Conservation (phyloP, 1,140 invertebrate species). For the Drosophila ananassae region DNA sequence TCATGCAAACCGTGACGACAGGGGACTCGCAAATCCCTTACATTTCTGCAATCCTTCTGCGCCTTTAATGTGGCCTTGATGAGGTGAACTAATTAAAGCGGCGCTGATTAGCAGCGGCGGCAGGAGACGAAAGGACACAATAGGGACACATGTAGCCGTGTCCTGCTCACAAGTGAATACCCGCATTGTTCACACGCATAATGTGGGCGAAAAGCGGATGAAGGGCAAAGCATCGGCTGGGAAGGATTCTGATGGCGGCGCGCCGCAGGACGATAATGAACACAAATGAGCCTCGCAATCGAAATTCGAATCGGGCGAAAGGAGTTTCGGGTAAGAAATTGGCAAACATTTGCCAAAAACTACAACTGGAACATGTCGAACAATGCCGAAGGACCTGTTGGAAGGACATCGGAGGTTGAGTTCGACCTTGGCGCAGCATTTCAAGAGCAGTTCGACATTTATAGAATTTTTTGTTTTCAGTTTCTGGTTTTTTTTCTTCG, state of each 20-base stretch:
- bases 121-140: constrained; percentile 34
- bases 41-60: constrained; percentile 41
- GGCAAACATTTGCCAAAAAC: constrained; percentile 74
- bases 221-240: constrained; percentile 11
- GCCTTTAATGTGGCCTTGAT: constrained; percentile 70
- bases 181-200: constrained; percentile 57
- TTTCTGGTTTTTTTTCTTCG: constrained; percentile 18
- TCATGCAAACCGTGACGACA: constrained; percentile 39
- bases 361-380: constrained; percentile 56
- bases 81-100: constrained; percentile 72
- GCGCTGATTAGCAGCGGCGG: constrained; percentile 54
- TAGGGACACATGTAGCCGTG: constrained; percentile 42
- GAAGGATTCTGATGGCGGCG: constrained; percentile 68
- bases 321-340: constrained; percentile 68
- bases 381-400: constrained; percentile 68
- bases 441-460: constrained; percentile 58
- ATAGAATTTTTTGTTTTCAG: constrained; percentile 55
- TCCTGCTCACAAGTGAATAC: constrained; percentile 51
- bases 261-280: constrained; percentile 80
- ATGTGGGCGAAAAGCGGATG: constrained; percentile 19
- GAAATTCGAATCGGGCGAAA: constrained; percentile 49
- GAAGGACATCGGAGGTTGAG: constrained; percentile 37
- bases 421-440: constrained; percentile 63
- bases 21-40: constrained; percentile 14
- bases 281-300: constrained; percentile 67